Conservation (phyloP, 1,140 invertebrate genomes). For the Dreissena polymorpha region DNA sequence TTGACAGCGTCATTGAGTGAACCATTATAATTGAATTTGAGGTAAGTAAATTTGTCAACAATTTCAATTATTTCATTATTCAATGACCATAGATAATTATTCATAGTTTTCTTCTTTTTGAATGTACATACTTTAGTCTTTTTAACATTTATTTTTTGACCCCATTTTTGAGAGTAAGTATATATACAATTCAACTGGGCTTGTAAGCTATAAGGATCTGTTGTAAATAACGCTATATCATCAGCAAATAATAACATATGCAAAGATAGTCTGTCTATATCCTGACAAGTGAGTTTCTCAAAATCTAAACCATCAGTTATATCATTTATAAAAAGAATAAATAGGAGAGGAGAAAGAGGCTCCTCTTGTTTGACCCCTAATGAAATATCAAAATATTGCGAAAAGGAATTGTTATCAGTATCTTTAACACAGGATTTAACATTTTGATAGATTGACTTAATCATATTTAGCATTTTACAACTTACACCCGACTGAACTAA, state of each 20-base stretch:
- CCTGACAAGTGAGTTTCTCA: not conserved
- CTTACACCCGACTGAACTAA: slow-evolving; percentile 25
- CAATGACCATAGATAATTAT: slow-evolving; percentile 24
- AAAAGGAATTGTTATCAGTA: not conserved
- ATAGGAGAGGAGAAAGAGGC: slow-evolving; percentile 8
- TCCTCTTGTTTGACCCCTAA: slow-evolving; percentile 18
- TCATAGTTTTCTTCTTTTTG: slow-evolving; percentile 1
- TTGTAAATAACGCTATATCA: no score
- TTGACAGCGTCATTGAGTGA: slow-evolving; percentile 25
- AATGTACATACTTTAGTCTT: no score
- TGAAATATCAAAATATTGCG: slow-evolving; percentile 18
- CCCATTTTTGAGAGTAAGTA: no score
- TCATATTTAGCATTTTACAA: slow-evolving; percentile 29
- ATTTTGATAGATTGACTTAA: slow-evolving; percentile 34
- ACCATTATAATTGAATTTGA: slow-evolving; percentile 45
- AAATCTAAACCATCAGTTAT: slow-evolving; percentile 1
- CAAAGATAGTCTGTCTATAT: slow-evolving; percentile 1
- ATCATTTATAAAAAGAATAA: slow-evolving; percentile 27
- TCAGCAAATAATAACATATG: slow-evolving; percentile 19
- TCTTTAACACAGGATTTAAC: slow-evolving; percentile 21
- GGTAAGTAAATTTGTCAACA: slow-evolving; percentile 48
- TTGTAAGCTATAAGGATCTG: no score
- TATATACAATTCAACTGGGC: no score
- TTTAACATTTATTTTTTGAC: no score
- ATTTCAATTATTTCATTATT: slow-evolving; percentile 35